These are phyloP conservation scores for Typhlichthys subterraneus DNA, from an alignment of 2,797 vertebrate genomes.

Conservation along the genomic window DNA sequence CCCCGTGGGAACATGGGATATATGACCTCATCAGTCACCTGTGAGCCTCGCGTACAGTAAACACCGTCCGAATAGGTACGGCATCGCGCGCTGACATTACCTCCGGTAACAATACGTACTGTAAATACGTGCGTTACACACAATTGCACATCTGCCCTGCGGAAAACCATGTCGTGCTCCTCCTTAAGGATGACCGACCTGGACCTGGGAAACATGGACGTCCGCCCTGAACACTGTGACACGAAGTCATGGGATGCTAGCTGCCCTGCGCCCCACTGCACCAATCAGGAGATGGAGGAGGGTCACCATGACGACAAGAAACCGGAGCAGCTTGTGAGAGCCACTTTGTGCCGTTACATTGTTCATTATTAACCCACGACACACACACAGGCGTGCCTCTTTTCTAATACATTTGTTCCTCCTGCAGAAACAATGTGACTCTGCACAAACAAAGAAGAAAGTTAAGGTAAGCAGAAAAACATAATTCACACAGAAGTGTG, in stretches of 20 bases:
- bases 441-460: slow-evolving; percentile 88
- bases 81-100: slow-evolving; percentile 7
- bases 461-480: slow-evolving; percentile 83
- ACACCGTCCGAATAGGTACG: slow-evolving; percentile 58
- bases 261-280: slow-evolving; percentile 41
- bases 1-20: slow-evolving; percentile 89
- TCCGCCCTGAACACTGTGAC: slow-evolving; percentile 60
- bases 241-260: slow-evolving; percentile 37
- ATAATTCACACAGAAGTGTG: slow-evolving; percentile 49
- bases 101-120: background rate
- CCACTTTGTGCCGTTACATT: background rate
- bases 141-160: background rate
- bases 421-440: slow-evolving; percentile 79
- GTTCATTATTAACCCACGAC: slow-evolving; percentile 10
- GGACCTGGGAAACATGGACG: slow-evolving; percentile 72
- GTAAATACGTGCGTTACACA: background rate
- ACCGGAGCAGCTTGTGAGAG: slow-evolving; percentile 64
- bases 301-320: slow-evolving; percentile 45
- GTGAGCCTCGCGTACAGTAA: slow-evolving; percentile 72
- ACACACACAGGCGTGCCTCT: slow-evolving; percentile 1
- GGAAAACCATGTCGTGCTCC: background rate
- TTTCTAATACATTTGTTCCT: slow-evolving; percentile 48
- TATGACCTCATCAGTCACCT: slow-evolving; percentile 82
- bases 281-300: slow-evolving; percentile 63
- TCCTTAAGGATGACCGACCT: slow-evolving; percentile 83